These are phyloP conservation scores for Brachynemurus nebulosus DNA, from an alignment of 2,888 invertebrate species.

Conservation along the genomic window DNA sequence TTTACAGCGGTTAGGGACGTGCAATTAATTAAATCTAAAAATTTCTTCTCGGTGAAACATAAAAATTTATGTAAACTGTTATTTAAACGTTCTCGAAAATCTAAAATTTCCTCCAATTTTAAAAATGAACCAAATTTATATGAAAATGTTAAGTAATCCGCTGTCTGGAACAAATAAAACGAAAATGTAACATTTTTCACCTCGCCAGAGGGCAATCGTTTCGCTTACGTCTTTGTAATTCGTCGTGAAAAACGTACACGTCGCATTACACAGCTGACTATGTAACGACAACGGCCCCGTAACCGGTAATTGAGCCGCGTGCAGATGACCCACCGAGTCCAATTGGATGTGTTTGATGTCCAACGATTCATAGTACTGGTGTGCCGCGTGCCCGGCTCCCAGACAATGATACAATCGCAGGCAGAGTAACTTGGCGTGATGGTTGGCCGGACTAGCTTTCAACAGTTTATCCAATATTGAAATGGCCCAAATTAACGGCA, in stretches of 20 bases:
- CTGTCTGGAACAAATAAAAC: conserved; percentile 43
- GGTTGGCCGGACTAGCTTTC: conserved; percentile 70
- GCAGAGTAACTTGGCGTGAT: conserved; percentile 74
- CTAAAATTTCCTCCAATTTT: conserved; percentile 80
- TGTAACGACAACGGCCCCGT: conserved; percentile 58
- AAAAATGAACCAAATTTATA: conserved; percentile 92
- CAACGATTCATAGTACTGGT: conserved; percentile 57
- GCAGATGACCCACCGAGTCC: conserved; percentile 78
- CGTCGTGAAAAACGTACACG: conserved; percentile 73
- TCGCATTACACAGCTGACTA: conserved; percentile 53
- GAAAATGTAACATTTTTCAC: background rate
- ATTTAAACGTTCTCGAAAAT: conserved; percentile 65
- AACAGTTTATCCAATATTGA: conserved; percentile 60
- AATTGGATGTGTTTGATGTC: conserved; percentile 90
- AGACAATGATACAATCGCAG: conserved; percentile 65
- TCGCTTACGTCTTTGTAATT: conserved; percentile 75
- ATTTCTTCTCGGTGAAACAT: conserved; percentile 49
- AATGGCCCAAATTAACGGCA: conserved; percentile 47
- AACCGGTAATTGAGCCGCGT: conserved; percentile 59
- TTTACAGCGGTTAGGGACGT: conserved; percentile 37
- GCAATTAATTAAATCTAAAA: conserved; percentile 49
- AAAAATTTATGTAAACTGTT: conserved; percentile 66
- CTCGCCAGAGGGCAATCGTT: background rate
- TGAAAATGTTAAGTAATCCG: conserved; percentile 80
- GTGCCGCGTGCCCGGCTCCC: conserved; percentile 62